Conservation (phyloP, 2,797 vertebrate species). For the Jordanella pulchra region DNA sequence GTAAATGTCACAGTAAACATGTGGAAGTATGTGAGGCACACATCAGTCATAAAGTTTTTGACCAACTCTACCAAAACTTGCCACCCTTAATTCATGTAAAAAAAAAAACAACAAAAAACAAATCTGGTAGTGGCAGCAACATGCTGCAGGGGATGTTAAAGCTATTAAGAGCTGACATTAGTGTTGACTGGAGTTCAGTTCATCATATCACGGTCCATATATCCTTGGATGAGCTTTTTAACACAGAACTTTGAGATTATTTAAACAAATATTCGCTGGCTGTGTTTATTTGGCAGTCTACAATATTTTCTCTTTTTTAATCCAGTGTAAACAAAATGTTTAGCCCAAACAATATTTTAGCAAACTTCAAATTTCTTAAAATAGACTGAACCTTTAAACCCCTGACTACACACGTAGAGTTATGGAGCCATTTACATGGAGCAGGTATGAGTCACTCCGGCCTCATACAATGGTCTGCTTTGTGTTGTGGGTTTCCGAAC, state of each 20-base stretch:
- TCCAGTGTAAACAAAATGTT: conserved; percentile 55
- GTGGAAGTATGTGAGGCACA: not conserved
- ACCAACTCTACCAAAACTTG: not conserved
- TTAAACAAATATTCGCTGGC: conserved; percentile 3
- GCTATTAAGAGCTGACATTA: not conserved
- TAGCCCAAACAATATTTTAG: conserved; percentile 46
- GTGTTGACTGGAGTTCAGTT: not conserved
- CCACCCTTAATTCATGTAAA: no score
- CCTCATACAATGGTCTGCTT: conserved; percentile 44
- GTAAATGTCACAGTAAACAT: not conserved
- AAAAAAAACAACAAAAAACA: no score
- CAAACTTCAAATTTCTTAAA: conserved; percentile 45
- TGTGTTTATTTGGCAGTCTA: conserved; percentile 22
- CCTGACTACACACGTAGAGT: conserved; percentile 22
- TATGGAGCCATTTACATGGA: conserved; percentile 39
- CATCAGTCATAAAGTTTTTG: no score
- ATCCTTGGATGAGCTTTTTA: conserved; percentile 23
- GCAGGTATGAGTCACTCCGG: conserved; percentile 37
- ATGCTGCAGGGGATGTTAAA: not conserved
- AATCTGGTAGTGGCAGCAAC: not conserved
- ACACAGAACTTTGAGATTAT: conserved; percentile 10
- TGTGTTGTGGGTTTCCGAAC: conserved; percentile 40
- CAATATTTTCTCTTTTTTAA: conserved; percentile 45
- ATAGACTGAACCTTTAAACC: conserved; percentile 25
- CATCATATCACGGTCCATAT: not conserved